Evolutionary conservation across 2,888 invertebrate species (phyloP), one percentile per base, ranked within the genome.

Genomic region (Nymphalis polychloros): DNA sequence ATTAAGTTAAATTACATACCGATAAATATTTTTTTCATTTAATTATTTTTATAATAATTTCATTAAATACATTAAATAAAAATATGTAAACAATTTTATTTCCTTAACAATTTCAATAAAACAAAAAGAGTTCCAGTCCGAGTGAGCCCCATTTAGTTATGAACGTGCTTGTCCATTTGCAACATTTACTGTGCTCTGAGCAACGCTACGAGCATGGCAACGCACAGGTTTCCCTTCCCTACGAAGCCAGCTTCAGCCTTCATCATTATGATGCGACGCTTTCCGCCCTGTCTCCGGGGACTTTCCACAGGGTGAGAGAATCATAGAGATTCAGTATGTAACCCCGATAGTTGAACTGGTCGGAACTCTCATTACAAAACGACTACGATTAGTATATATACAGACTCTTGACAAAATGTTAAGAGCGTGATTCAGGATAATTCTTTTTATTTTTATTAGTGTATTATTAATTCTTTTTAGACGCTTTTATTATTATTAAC

Each of bases 131-230:
- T 86, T 90, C 91, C 81, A 64, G 78, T 82, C 86, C 89, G 87
- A 93, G 88, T 93, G 88, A 93, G 93, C 93, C 93, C 93, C 93
- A 92, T 93, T 93, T 90, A 59, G 93, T 93, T 91, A 81, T 83
- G 72, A 79, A 81, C 71, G 16, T 7, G 20, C n/a, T 17, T 23
- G 57, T 70, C 78, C 84, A 78, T 31, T 77, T 77, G 79, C 89
- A 89, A 87, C 88, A 93, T 93, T 85, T 75, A 74, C 93, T 93
- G 76, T 84, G 93, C 90, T 93, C 88, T 92, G 93, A 93, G 90
- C 90, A 63, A 52, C 17, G 27, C 19, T 52, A 52, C 8, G 19
- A 52, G 53, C 27, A 55, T 27, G 53, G 53, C 53, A 31, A 55
- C 53, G 53, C 27, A 55, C 53, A 31, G 20, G 59, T 55, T 7